Percentiles rank a stretch among this genome's conserved stretches.
Evolutionary conservation across 2,797 vertebrate species (phyloP).

Genomic region (Percopsis omiscomaycus): DNA sequence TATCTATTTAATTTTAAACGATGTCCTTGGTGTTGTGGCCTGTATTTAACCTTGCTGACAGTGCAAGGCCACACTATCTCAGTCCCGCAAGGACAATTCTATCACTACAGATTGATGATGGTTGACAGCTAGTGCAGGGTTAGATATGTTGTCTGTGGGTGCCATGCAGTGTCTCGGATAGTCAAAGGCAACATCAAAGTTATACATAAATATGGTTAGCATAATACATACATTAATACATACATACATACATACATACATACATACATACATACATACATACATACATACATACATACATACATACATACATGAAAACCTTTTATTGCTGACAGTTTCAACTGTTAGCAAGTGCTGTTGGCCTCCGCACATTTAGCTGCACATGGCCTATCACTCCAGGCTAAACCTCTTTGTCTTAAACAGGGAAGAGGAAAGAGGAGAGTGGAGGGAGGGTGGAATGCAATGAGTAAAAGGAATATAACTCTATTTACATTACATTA

Average conservation of each 20-base stretch:
- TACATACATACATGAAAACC: too few species aligned
- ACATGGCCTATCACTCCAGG: conserved; percentile 37
- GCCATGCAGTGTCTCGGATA: conserved; percentile 27
- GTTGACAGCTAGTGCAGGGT: conserved; percentile 39
- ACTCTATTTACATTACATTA: not conserved
- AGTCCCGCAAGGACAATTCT: conserved; percentile 42
- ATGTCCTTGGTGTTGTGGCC: conserved; percentile 15
- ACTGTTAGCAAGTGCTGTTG: not conserved
- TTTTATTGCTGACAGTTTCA: not conserved
- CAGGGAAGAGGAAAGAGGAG: conserved; percentile 1
- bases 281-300: too few species aligned
- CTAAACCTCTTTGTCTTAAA: conserved; percentile 39
- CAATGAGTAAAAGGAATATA: conserved; percentile 7
- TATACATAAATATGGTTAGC: not conserved
- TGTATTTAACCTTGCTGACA: conserved; percentile 55
- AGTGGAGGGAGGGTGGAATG: conserved; percentile 8
- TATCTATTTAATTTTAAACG: conserved; percentile 4
- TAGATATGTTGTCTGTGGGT: conserved; percentile 39
- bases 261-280: not conserved
- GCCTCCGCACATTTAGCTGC: conserved; percentile 27
- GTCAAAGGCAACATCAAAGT: conserved; percentile 19
- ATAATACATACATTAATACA: too few species aligned
- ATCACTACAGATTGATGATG: conserved; percentile 41
- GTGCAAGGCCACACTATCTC: conserved; percentile 53
- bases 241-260: not conserved